Evolutionary conservation across 2,797 vertebrate genomes (phyloP).

Genomic region (Iguana delicatissima): DNA sequence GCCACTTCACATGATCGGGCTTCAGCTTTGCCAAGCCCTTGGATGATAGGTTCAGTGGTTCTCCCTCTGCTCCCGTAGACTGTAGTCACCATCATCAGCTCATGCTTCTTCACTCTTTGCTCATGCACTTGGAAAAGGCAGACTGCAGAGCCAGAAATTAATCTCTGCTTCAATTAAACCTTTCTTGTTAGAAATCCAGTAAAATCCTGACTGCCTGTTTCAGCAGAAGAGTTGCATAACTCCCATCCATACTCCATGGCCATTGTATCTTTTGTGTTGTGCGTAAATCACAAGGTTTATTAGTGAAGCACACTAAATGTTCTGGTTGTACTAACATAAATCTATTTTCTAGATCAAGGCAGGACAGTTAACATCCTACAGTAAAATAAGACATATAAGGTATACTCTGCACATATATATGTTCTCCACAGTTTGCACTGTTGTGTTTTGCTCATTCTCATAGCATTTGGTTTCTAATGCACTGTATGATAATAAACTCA

Average conservation of each 20-base stretch:
- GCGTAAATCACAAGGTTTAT: not conserved
- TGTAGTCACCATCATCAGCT: too few species aligned
- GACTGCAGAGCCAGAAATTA: too few species aligned
- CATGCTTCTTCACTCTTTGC: too few species aligned
- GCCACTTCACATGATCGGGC: not conserved
- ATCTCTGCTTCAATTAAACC: not conserved
- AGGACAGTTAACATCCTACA: not conserved
- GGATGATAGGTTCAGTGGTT: not conserved
- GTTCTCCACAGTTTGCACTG: not conserved
- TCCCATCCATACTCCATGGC: not conserved
- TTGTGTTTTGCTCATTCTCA: not conserved
- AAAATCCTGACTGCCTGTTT: not conserved
- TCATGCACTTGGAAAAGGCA: too few species aligned
- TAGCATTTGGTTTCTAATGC: not conserved
- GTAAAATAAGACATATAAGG: not conserved
- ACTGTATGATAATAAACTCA: not conserved
- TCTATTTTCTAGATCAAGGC: too few species aligned
- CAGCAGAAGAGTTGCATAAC: not conserved
- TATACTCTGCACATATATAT: not conserved
- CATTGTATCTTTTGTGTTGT: not conserved
- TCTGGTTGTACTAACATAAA: not conserved
- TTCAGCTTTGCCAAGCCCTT: not conserved
- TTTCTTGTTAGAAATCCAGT: not conserved
- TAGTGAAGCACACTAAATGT: not conserved
- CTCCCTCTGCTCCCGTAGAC: too few species aligned